A percentile compares a stretch with the other conserved stretches of the same genome.
phyloP scores from a whole-genome alignment of 2,113 vertebrate species.

The Onychorhynchus coronatus region DNA sequence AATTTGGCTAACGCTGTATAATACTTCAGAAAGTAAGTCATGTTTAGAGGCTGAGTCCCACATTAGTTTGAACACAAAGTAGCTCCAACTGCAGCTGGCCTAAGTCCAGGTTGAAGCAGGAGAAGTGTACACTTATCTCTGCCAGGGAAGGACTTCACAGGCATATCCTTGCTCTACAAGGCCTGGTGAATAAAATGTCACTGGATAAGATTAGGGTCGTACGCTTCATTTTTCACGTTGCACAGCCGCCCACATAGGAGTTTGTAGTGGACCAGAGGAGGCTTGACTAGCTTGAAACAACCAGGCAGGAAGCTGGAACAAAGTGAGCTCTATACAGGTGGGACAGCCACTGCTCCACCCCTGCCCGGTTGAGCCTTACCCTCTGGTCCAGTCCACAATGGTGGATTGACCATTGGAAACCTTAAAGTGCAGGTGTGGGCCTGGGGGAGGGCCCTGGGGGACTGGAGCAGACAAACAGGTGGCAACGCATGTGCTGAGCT shows the following conservation, averaged over 20 bases:
- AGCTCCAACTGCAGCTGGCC: neutral
- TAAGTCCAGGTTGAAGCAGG: neutral
- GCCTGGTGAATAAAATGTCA: neutral
- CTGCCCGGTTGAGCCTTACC: neutral
- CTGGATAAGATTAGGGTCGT: neutral
- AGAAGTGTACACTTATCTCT: neutral
- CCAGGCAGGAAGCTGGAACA: neutral
- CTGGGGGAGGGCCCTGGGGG: neutral
- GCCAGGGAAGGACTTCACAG: neutral
- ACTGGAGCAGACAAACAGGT: neutral
- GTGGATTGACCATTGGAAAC: neutral
- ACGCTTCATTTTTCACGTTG: neutral
- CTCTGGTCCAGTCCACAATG: neutral
- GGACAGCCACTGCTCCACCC: neutral
- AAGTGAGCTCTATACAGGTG: fast-evolving
- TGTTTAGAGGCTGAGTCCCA: neutral
- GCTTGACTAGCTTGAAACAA: neutral
- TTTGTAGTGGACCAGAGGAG: neutral
- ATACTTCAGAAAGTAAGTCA: neutral
- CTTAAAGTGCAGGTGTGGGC: neutral
- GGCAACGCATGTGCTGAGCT: neutral
- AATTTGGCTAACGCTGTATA: neutral
- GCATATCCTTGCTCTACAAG: neutral
- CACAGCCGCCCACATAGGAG: neutral
- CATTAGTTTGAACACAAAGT: neutral